phyloP scores from a whole-genome alignment of 2,797 vertebrate species.

The Gymnoscopelus microlampas region DNA sequence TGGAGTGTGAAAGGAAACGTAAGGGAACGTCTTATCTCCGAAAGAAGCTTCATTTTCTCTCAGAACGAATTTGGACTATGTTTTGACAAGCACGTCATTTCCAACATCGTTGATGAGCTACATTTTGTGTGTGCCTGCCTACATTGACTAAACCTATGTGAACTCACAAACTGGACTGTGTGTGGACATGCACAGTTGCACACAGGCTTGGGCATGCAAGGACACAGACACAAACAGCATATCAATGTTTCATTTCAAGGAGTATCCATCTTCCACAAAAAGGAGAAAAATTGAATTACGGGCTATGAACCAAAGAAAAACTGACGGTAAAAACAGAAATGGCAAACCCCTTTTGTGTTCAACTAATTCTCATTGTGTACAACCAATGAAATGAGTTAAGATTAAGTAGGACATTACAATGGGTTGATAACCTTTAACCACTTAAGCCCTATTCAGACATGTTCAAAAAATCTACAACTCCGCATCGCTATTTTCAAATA shows the following conservation, averaged over 20 bases:
- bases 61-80: not conserved
- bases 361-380: not conserved
- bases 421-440: conserved; percentile 17
- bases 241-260: conserved; percentile 29
- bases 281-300: conserved; percentile 32
- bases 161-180: conserved; percentile 16
- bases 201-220: not conserved
- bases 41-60: not conserved
- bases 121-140: conserved; percentile 4
- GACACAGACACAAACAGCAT: conserved; percentile 25
- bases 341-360: not conserved
- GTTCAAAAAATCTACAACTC: too few relatives aligned
- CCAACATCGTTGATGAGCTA: conserved; percentile 15
- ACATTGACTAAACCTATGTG: conserved; percentile 6
- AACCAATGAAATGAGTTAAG: conserved; percentile 12
- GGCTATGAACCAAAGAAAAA: conserved; percentile 79
- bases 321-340: conserved; percentile 20
- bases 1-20: conserved; percentile 53
- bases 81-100: conserved; percentile 34
- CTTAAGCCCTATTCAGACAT: too few relatives aligned
- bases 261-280: conserved; percentile 6
- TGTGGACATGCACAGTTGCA: not conserved
- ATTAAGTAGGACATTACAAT: not conserved
- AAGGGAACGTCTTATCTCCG: conserved; percentile 53
- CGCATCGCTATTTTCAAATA: too few relatives aligned